phyloP scores from a whole-genome alignment of 2,888 invertebrate species.

The Frankliniella intonsa region DNA sequence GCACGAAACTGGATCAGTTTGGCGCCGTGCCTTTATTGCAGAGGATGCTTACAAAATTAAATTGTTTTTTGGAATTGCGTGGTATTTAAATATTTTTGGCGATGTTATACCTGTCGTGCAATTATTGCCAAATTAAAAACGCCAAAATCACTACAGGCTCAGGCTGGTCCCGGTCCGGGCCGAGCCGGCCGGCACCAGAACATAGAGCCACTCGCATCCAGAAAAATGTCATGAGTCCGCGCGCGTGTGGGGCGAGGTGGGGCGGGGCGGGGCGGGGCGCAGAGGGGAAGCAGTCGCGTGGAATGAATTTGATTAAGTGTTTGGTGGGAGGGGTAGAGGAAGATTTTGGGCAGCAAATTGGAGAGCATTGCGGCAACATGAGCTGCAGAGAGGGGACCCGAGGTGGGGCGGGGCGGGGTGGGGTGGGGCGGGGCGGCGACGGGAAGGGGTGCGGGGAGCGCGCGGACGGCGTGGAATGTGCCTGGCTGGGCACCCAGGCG shows the following conservation, averaged over 20 bases:
- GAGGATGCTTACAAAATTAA: no score
- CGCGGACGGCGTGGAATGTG: background rate
- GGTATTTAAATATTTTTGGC: no score
- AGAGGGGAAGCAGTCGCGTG: background rate
- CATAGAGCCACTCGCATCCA: background rate
- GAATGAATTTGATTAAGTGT: slow-evolving; percentile 27
- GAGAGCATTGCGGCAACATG: slow-evolving; percentile 24
- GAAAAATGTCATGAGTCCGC: slow-evolving; percentile 17
- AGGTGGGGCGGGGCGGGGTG: background rate
- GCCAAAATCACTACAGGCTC: no score
- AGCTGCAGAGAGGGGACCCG: background rate
- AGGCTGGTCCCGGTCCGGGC: no score
- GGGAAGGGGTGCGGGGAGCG: background rate
- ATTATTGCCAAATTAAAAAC: no score
- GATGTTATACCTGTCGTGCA: no score
- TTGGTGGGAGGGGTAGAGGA: background rate
- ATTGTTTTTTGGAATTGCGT: no score
- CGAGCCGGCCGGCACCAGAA: background rate
- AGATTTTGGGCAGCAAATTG: slow-evolving; percentile 25
- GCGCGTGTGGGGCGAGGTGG: background rate
- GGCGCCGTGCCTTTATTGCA: no score
- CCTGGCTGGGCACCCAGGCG: background rate
- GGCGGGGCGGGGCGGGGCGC: background rate
- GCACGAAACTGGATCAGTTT: no score
- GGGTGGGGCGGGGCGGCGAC: background rate